Percentiles rank a stretch among this genome's conserved stretches.
phyloP scores from a whole-genome alignment of 2,888 invertebrate genomes.

The Phlogophora meticulosa region DNA sequence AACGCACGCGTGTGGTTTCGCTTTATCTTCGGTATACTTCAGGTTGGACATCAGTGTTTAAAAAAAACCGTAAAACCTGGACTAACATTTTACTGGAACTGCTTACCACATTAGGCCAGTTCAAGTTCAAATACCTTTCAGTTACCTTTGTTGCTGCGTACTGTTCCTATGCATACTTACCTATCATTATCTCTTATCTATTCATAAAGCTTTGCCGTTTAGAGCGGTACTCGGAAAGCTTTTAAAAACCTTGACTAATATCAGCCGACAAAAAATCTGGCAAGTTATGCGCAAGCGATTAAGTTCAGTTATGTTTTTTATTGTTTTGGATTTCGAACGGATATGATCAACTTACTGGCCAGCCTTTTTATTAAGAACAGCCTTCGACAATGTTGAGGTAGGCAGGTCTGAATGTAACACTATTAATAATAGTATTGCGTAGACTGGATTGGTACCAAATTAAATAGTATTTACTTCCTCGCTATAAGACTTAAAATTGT shows the following conservation, averaged over 20 bases:
- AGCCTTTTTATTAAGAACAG: conserved; percentile 6
- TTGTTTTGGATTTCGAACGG: conserved; percentile 20
- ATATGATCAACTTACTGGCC: neutral
- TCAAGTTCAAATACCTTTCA: no score
- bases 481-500: conserved; percentile 24
- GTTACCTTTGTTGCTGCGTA: no score
- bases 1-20: no score
- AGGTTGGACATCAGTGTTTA: no score
- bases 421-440: conserved; percentile 15
- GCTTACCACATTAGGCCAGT: no score
- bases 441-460: neutral
- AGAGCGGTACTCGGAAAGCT: no score
- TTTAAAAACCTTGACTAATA: conserved; percentile 36
- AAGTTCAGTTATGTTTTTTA: conserved; percentile 24
- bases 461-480: neutral
- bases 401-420: conserved; percentile 25
- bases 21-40: no score
- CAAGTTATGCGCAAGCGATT: neutral
- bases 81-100: no score
- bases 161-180: no score
- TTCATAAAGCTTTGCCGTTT: neutral
- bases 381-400: conserved; percentile 49
- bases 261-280: conserved; percentile 25
- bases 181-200: neutral
- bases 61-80: no score